Evolutionary conservation across 2,113 vertebrate genomes (phyloP).

Genomic region (Pheucticus melanocephalus): DNA sequence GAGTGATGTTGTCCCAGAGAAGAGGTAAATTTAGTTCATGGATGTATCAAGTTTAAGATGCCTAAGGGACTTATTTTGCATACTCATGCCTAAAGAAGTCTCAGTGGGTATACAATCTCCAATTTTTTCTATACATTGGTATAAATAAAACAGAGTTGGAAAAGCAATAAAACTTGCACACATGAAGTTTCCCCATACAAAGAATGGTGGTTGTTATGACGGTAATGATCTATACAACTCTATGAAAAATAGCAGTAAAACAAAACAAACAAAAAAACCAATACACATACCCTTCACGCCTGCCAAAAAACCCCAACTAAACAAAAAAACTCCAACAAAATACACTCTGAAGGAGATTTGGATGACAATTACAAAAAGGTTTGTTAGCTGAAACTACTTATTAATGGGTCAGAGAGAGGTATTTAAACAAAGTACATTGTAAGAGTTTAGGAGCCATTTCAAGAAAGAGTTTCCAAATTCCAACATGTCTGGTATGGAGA

Average conservation of each 20-base stretch:
- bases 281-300: rapidly evolving
- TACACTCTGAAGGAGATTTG: neutral
- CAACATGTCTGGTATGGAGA: neutral
- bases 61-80: neutral
- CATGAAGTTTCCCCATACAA: neutral
- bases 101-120: neutral
- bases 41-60: neutral
- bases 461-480: neutral
- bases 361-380: neutral
- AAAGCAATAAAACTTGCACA: neutral
- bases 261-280: neutral
- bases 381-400: neutral
- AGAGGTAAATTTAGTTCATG: neutral
- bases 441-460: neutral
- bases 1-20: neutral
- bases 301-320: neutral
- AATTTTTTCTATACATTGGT: neutral
- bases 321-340: neutral
- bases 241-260: neutral
- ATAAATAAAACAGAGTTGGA: neutral
- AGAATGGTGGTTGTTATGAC: neutral
- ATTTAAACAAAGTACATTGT: neutral
- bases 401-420: neutral
- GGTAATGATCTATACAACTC: neutral
- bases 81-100: neutral